phyloP scores from a whole-genome alignment of 2,888 invertebrate species.

The Drosophila suboccidentalis region DNA sequence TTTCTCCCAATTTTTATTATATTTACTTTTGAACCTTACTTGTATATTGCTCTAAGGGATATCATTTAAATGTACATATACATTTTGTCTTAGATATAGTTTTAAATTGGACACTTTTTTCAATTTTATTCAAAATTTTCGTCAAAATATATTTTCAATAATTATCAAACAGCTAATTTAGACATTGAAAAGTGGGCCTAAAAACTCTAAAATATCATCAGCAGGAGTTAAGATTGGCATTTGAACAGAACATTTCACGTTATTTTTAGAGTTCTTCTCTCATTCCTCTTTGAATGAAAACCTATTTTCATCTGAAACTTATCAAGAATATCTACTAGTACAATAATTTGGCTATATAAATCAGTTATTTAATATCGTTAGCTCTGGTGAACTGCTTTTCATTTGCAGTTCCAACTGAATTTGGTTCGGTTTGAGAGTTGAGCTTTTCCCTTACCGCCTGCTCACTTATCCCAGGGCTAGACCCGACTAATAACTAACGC shows the following conservation, averaged over 20 bases:
- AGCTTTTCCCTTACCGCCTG: slow-evolving; percentile 45
- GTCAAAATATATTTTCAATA: no score
- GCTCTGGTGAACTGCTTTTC: slow-evolving; percentile 14
- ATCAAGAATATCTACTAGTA: neutral
- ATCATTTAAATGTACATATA: no score
- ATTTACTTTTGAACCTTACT: no score
- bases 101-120: no score
- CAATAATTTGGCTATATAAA: no score
- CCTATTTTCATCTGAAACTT: neutral
- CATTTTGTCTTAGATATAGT: no score
- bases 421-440: slow-evolving; percentile 29
- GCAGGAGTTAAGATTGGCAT: neutral
- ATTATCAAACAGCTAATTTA: no score
- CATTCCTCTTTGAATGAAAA: neutral
- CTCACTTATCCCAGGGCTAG: slow-evolving; percentile 52
- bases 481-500: slow-evolving; percentile 70
- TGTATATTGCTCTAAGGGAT: no score
- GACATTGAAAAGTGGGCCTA: no score
- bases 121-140: no score
- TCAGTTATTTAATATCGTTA: slow-evolving; percentile 1
- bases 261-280: neutral
- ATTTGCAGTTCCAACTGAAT: slow-evolving; percentile 38
- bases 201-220: neutral
- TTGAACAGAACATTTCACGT: neutral
- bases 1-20: no score